phyloP scores from a whole-genome alignment of 2,113 vertebrate genomes.

The Martes martes region DNA sequence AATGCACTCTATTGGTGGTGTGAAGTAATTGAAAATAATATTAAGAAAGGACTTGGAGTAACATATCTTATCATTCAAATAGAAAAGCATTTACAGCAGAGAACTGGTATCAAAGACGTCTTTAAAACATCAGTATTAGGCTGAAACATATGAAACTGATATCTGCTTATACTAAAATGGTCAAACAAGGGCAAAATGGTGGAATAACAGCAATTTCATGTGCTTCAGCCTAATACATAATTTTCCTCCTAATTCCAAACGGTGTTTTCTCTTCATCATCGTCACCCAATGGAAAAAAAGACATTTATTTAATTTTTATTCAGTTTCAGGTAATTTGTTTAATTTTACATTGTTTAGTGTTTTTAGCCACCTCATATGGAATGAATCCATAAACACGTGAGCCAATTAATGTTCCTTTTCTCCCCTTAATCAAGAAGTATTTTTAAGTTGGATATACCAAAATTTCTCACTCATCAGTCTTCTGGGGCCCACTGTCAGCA shows the following conservation, averaged over 20 bases:
- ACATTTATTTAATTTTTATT: neutral
- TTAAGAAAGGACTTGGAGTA: neutral
- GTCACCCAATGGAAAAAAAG: neutral
- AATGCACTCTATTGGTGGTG: slow-evolving; percentile 63
- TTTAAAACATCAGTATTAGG: neutral
- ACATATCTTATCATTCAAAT: neutral
- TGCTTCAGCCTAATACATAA: neutral
- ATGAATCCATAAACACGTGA: neutral
- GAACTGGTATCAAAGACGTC: neutral
- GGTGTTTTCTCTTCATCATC: neutral
- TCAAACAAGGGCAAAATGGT: neutral
- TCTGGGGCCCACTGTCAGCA: neutral
- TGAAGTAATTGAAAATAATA: slow-evolving; percentile 40
- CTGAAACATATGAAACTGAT: neutral
- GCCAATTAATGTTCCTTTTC: neutral
- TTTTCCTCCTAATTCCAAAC: slow-evolving; percentile 12
- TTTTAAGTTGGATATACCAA: neutral
- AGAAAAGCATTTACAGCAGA: neutral
- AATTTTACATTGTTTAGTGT: neutral
- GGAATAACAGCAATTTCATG: neutral
- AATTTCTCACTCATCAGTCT: neutral
- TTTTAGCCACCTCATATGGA: neutral
- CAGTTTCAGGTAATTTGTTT: neutral
- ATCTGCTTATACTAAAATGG: neutral
- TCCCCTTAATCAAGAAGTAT: neutral